These are phyloP conservation scores for Bos taurus DNA, from an alignment of 2,113 vertebrate species.

Conservation along the genomic window ARS-UCD2.0 NC_037351.1:2832001-2832500, in stretches of 20 bases:
- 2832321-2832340: neutral
- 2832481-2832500: neutral
- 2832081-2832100: too few species aligned
- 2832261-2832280: neutral
- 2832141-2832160: neutral
- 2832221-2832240: neutral
- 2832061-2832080: accelerated
- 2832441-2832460: neutral
- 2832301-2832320: neutral
- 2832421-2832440: neutral
- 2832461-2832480: neutral
- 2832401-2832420: too few species aligned
- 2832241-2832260: neutral
- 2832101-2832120: too few species aligned
- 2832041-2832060: neutral
- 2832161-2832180: neutral
- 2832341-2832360: neutral
- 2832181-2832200: neutral
- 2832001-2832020: neutral
- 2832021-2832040: neutral
- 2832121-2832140: too few species aligned
- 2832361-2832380: neutral
- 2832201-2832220: too few species aligned
- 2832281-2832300: neutral
- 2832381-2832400: neutral